Evolutionary conservation across 2,888 invertebrate species (phyloP).

Genomic region (Abrostola tripartita): DNA sequence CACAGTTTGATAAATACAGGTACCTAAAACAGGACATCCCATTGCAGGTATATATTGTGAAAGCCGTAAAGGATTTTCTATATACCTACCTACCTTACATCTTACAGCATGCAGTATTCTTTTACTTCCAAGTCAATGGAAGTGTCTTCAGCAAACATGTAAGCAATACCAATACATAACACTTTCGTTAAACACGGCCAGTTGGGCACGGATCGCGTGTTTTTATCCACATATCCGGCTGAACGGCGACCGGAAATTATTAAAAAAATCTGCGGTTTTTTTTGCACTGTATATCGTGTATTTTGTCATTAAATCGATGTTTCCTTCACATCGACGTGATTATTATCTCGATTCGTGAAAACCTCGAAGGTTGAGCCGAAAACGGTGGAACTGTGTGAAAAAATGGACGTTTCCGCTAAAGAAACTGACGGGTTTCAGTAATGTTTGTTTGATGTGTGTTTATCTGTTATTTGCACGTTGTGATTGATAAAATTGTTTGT

Average conservation of each 20-base stretch:
- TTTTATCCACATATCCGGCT: conserved; percentile 44
- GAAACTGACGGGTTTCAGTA: conserved; percentile 4
- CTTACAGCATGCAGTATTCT: background rate
- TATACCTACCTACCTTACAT: background rate
- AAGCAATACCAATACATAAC: conserved; percentile 45
- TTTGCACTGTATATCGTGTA: conserved; percentile 40
- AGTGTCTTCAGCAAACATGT: conserved; percentile 37
- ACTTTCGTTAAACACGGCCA: conserved; percentile 57
- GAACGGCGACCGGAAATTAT: conserved; percentile 44
- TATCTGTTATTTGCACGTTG: conserved; percentile 9
- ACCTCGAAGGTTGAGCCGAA: conserved; percentile 29
- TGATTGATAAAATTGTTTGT: no score
- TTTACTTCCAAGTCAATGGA: conserved; percentile 7
- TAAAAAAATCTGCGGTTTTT: conserved; percentile 29
- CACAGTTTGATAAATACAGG: no score
- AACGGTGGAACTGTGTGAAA: conserved; percentile 30
- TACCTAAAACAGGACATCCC: no score
- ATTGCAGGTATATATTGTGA: no score
- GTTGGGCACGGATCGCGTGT: conserved; percentile 55
- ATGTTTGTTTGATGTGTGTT: conserved; percentile 3
- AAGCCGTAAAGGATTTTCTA: background rate
- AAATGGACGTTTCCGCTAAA: conserved; percentile 27
- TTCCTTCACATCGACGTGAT: conserved; percentile 14
- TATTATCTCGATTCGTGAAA: conserved; percentile 34
- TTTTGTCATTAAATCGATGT: conserved; percentile 44